Base-by-base conservation (phyloP, 2,113 vertebrate species). In the Scomber japonicus region DNA sequence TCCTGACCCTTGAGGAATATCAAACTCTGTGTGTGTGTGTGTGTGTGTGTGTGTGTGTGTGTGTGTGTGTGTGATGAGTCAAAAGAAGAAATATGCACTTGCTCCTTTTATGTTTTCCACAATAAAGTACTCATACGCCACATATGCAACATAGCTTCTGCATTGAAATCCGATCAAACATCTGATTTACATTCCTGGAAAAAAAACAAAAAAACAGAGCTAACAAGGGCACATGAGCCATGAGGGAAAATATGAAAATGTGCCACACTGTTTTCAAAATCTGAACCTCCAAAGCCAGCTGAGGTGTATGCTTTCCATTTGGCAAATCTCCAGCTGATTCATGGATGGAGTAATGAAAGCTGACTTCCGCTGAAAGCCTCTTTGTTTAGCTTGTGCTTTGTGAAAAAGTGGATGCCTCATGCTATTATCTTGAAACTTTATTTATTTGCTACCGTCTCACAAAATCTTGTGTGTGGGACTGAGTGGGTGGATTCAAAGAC, bases 401-500 rank as follows among this genome's bases (percentile, higher is more conserved):
- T 30, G 35, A 40, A 55, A 21, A 67, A 67, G 31, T 24, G 44
- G 21, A 78, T 57, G 30, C 24, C 46, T 75, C 59, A 15, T 53
- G 19, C 21, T 69, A 45, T 82, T 61, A 69, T 73, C 19, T 65
- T 75, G 60, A 72, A 72, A 54, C 61, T 85, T 63, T 54, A 57
- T 76, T 72, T 54, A 57, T 78, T 69, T 57, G 54, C 63, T 27
- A 68, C 44, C 27, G 35, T 62, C 54, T 77, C 11, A 61, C 4
- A 67, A 16, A 59, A 55, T 40, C 55, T 35, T 66, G 27, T 71
- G 54, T 46, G 65, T 73, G 66, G 63, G 64, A 65, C 55, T 62
- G 62, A 70, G 79, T 70, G 78, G 80, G 76, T 49, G 80, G 73
- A 51, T 73, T 75, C 69, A 83, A 59, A 85, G 64, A 78, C 60